Evolutionary conservation across 2,797 vertebrate genomes (phyloP).

Genomic region (Hybognathus amarus): DNA sequence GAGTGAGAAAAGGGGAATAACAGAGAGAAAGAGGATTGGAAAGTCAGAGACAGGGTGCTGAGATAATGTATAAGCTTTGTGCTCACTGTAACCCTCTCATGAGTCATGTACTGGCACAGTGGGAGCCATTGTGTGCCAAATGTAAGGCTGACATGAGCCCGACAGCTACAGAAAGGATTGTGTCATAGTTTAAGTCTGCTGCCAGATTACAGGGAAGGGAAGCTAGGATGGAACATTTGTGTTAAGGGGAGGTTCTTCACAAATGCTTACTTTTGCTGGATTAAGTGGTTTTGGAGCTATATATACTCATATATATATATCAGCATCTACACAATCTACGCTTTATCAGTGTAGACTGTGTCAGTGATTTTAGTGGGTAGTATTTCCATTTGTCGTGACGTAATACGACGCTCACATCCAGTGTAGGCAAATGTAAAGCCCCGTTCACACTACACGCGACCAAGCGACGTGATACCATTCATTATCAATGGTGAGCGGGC

Average conservation of each 20-base stretch:
- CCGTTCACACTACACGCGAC: too few species aligned
- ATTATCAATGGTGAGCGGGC: too few species aligned
- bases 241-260: not conserved
- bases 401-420: too few species aligned
- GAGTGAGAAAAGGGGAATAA: not conserved
- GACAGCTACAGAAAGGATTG: conserved; percentile 22
- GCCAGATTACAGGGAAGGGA: conserved; percentile 7
- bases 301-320: too few species aligned
- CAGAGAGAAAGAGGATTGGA: not conserved
- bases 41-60: not conserved
- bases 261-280: not conserved
- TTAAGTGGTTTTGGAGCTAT: not conserved
- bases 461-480: too few species aligned
- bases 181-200: conserved; percentile 15
- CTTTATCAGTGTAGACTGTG: too few species aligned
- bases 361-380: too few species aligned
- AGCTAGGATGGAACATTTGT: not conserved
- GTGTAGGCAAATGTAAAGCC: too few species aligned
- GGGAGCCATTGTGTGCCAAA: conserved; percentile 69
- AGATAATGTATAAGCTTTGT: conserved; percentile 22
- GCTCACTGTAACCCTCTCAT: conserved; percentile 45
- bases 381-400: too few species aligned
- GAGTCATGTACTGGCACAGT: conserved; percentile 67
- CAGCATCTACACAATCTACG: too few species aligned
- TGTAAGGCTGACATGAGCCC: not conserved